Percentiles rank a stretch among this genome's conserved stretches.
Conservation (phyloP, 2,797 vertebrate species). For the Xenopus petersii region DNA sequence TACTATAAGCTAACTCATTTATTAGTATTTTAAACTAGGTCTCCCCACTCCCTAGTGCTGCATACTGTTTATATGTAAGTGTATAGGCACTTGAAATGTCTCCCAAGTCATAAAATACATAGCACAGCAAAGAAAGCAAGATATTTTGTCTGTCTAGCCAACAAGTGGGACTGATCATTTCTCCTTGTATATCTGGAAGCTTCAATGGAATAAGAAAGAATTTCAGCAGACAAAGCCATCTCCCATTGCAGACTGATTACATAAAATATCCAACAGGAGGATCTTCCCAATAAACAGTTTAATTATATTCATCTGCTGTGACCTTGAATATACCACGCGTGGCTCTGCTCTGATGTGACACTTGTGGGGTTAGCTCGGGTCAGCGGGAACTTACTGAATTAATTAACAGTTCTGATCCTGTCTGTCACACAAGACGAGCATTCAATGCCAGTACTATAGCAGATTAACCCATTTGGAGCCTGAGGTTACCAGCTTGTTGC, state of each 20-base stretch:
- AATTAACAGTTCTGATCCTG: conserved; percentile 26
- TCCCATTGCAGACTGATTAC: conserved; percentile 11
- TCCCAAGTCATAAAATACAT: too few species aligned
- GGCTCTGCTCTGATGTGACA: conserved; percentile 41
- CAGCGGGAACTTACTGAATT: conserved; percentile 28
- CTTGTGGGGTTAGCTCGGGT: conserved; percentile 40
- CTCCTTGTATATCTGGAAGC: too few species aligned
- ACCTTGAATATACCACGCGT: conserved; percentile 41
- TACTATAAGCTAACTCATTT: too few species aligned
- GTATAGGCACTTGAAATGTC: too few species aligned
- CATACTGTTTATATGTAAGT: too few species aligned
- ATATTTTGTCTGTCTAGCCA: too few species aligned
- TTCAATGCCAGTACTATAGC: background rate
- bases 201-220: too few species aligned
- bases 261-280: conserved; percentile 32
- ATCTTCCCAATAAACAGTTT: conserved; percentile 37
- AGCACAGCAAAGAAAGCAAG: too few species aligned
- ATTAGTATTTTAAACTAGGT: too few species aligned
- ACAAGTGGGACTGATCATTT: too few species aligned
- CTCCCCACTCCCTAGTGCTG: too few species aligned
- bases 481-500: background rate
- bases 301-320: conserved; percentile 45
- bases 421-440: conserved; percentile 2
- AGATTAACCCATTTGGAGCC: background rate
- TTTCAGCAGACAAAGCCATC: background rate